A percentile compares a stretch with the other conserved stretches of the same genome.
These are phyloP conservation scores for Periphyllus acericola DNA, from an alignment of 2,888 invertebrate genomes.

Conservation along the genomic window DNA sequence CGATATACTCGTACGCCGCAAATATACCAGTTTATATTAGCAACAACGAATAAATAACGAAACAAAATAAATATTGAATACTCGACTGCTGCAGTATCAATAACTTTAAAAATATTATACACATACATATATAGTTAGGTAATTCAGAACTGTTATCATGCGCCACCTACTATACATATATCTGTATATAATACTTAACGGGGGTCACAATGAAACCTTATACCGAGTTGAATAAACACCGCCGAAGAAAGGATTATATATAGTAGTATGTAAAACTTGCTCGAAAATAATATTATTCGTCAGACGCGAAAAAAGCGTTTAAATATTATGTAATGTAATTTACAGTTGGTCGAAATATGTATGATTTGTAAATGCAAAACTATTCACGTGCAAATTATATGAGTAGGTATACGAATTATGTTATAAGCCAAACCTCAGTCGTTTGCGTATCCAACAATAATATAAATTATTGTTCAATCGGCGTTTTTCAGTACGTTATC, in stretches of 20 bases:
- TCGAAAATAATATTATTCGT: constrained; percentile 5
- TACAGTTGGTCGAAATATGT: constrained; percentile 17
- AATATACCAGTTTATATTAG: not conserved
- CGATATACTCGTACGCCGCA: not conserved
- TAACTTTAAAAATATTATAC: not conserved
- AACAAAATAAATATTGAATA: not conserved
- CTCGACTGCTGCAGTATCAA: not conserved
- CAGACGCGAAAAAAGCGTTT: not conserved
- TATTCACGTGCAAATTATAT: not conserved
- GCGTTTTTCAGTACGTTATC: not conserved
- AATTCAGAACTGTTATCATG: not conserved
- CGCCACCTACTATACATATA: not conserved
- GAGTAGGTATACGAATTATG: not conserved
- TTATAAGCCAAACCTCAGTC: not conserved
- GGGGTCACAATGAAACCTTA: constrained; percentile 39
- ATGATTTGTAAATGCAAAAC: not conserved
- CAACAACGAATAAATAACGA: not conserved
- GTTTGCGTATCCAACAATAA: not conserved
- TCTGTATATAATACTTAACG: not conserved
- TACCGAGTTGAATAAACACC: constrained; percentile 23
- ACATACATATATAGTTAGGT: not conserved
- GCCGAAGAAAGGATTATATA: not conserved
- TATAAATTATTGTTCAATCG: not conserved
- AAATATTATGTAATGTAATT: not conserved
- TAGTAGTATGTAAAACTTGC: constrained; percentile 2